Evolutionary conservation across 2,113 vertebrate genomes (phyloP).

Genomic region (Podilymbus podiceps): DNA sequence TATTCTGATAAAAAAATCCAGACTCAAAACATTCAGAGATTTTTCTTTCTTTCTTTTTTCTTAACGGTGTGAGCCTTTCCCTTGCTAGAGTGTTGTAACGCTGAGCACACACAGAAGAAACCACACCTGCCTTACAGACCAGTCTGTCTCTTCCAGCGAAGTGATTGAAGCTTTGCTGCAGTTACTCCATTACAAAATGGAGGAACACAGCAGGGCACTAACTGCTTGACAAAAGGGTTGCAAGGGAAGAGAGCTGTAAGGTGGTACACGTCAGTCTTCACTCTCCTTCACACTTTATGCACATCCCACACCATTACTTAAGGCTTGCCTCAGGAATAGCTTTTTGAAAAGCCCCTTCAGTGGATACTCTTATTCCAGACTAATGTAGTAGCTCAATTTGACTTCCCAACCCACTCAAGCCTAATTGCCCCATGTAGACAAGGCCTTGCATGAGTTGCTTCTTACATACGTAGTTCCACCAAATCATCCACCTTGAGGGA

Average conservation of each 20-base stretch:
- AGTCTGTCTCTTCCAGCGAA: not conserved
- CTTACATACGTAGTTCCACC: not conserved
- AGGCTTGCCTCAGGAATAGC: not conserved
- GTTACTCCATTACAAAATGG: not conserved
- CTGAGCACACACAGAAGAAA: not conserved
- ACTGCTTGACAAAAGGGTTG: not conserved
- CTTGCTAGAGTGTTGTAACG: not conserved
- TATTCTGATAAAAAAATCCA: not conserved
- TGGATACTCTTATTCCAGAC: not conserved
- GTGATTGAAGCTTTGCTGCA: not conserved
- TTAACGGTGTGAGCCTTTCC: not conserved
- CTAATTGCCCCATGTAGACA: not conserved
- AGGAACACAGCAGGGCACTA: not conserved
- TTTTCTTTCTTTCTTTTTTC: not conserved
- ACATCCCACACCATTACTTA: not conserved
- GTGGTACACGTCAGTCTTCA: not conserved
- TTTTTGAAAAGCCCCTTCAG: not conserved
- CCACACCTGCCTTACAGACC: not conserved
- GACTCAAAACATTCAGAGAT: not conserved
- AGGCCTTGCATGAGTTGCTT: not conserved
- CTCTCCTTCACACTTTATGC: not conserved
- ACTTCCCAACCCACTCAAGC: not conserved
- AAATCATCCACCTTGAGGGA: slow-evolving; percentile 8
- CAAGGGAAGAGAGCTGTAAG: not conserved
- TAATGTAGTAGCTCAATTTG: not conserved